These are phyloP conservation scores for Lagopus muta DNA, from an alignment of 2,113 vertebrate genomes.

Conservation along the genomic window DNA sequence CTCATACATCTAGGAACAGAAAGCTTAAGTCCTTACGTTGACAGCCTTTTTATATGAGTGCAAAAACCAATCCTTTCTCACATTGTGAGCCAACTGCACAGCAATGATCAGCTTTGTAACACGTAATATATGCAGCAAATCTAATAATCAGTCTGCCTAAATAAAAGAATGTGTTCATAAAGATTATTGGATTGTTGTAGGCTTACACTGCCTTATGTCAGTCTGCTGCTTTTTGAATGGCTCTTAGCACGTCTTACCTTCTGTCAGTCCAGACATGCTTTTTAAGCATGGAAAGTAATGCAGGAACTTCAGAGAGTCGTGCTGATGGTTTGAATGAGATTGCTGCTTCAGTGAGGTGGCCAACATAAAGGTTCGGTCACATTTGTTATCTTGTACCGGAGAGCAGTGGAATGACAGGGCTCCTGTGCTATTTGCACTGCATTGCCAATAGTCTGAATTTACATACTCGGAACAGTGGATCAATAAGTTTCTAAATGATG, in stretches of 20 bases:
- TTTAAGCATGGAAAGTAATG: constrained; percentile 14
- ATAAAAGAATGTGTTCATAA: constrained; percentile 34
- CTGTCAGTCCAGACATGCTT: neutral
- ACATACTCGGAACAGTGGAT: neutral
- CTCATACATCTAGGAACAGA: neutral
- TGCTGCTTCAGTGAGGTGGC: neutral
- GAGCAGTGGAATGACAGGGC: neutral
- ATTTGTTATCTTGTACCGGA: neutral
- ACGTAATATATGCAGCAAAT: neutral
- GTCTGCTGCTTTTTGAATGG: neutral
- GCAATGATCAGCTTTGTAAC: constrained; percentile 3
- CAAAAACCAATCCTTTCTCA: constrained; percentile 40
- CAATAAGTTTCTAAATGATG: neutral
- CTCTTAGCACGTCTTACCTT: neutral
- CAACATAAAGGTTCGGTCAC: neutral
- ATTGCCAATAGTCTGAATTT: neutral
- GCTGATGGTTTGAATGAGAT: neutral
- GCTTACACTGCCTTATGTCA: constrained; percentile 8
- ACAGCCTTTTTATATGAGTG: neutral
- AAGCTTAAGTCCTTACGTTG: neutral
- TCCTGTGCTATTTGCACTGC: neutral
- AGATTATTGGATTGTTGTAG: constrained; percentile 48
- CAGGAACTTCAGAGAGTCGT: neutral
- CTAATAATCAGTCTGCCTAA: constrained; percentile 9
- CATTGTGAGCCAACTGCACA: neutral